phyloP scores from a whole-genome alignment of 2,797 vertebrate genomes.

The Neosilurus hyrtlii region DNA sequence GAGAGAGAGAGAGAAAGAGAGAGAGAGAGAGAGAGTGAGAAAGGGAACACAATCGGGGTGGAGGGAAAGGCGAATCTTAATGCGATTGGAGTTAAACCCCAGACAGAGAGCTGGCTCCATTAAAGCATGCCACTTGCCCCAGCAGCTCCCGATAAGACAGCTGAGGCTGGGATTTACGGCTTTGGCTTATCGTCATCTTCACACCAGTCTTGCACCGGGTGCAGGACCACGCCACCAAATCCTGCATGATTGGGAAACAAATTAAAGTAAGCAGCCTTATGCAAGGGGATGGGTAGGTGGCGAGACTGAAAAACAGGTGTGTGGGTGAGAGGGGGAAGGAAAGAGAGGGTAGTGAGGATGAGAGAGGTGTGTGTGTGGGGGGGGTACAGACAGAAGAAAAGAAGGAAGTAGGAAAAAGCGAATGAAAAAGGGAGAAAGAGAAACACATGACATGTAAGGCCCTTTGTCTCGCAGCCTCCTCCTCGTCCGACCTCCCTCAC shows the following conservation, averaged over 20 bases:
- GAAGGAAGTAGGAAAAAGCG: not conserved
- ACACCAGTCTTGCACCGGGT: slow-evolving; percentile 74
- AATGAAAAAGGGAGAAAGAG: slow-evolving; percentile 30
- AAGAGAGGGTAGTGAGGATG: not conserved
- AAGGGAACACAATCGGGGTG: slow-evolving; percentile 69
- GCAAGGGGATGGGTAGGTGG: slow-evolving; percentile 49
- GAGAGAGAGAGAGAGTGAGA: slow-evolving; percentile 1
- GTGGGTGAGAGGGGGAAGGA: slow-evolving; percentile 8
- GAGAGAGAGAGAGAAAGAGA: slow-evolving; percentile 47
- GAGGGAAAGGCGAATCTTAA: slow-evolving; percentile 75
- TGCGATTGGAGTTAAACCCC: slow-evolving; percentile 78
- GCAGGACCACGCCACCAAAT: slow-evolving; percentile 71
- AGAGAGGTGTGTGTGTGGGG: not conserved
- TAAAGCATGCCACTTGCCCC: slow-evolving; percentile 76
- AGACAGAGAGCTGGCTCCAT: slow-evolving; percentile 79
- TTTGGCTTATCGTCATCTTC: slow-evolving; percentile 81
- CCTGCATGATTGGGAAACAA: slow-evolving; percentile 69
- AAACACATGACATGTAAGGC: slow-evolving; percentile 57
- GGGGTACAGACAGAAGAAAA: not conserved
- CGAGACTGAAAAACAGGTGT: slow-evolving; percentile 58
- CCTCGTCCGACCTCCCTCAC: slow-evolving; percentile 57
- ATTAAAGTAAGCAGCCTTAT: slow-evolving; percentile 67
- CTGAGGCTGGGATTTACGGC: slow-evolving; percentile 80
- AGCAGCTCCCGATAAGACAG: slow-evolving; percentile 79
- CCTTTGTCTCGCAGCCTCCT: slow-evolving; percentile 58